Percentiles rank a stretch among this genome's conserved stretches.
Conservation (phyloP, 1,140 invertebrate genomes). For the Mizuhopecten yessoensis region DNA sequence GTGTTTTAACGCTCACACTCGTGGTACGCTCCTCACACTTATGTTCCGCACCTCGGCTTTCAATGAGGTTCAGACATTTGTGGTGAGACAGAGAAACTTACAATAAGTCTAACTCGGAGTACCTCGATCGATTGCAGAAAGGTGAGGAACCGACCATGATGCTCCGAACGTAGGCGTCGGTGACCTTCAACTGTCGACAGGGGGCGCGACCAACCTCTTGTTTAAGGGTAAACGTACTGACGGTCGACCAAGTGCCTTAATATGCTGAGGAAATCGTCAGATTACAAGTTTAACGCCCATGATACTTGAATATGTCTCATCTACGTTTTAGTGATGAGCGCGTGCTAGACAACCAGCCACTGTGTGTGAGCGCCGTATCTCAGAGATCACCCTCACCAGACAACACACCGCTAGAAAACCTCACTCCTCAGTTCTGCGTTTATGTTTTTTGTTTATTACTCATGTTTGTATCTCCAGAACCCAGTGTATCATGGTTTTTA, state of each 20-base stretch:
- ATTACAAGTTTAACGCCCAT: background rate
- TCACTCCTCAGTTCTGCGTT: background rate
- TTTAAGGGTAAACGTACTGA: background rate
- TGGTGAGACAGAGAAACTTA: background rate
- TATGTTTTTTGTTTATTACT: background rate
- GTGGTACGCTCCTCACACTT: background rate
- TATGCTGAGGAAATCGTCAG: slow-evolving; percentile 31
- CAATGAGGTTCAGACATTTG: background rate
- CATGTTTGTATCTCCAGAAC: no score
- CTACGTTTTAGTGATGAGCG: background rate
- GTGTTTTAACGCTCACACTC: background rate
- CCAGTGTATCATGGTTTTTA: background rate
- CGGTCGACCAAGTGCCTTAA: slow-evolving; percentile 23
- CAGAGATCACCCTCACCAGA: no score
- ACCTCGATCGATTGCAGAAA: background rate
- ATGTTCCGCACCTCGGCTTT: background rate
- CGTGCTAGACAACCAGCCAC: background rate
- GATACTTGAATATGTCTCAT: slow-evolving; percentile 14
- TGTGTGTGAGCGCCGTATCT: no score
- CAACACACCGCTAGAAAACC: no score
- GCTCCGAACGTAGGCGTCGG: background rate
- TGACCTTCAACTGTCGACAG: background rate
- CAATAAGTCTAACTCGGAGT: no score
- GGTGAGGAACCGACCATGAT: background rate
- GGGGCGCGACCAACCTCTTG: slow-evolving; percentile 6